phyloP scores from a whole-genome alignment of 2,797 vertebrate genomes.

The Myiothlypis chrysogaster region DNA sequence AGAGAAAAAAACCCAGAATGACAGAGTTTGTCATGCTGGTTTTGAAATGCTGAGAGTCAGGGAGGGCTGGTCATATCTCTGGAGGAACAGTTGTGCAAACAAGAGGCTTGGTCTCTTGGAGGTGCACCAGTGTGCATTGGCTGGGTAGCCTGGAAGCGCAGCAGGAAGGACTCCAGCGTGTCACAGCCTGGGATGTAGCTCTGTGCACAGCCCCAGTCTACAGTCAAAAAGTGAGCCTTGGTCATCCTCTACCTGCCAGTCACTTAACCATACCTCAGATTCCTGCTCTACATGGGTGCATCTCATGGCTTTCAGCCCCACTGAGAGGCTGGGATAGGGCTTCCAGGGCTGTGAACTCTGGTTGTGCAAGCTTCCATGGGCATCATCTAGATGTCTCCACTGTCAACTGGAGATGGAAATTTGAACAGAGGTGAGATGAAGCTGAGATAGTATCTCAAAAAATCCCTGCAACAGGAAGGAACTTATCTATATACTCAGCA shows the following conservation, averaged over 20 bases:
- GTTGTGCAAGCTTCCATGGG: not conserved
- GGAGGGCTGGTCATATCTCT: not conserved
- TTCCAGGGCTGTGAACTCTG: not conserved
- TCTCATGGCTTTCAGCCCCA: not conserved
- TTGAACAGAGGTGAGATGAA: not conserved
- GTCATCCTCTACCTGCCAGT: not conserved
- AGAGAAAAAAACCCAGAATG: not conserved
- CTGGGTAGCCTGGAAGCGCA: not conserved
- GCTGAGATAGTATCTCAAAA: not conserved
- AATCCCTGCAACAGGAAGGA: not conserved
- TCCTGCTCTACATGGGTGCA: accelerated
- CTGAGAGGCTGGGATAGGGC: not conserved
- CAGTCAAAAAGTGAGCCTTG: not conserved
- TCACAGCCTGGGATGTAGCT: not conserved
- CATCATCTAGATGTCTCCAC: not conserved
- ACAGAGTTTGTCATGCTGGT: not conserved
- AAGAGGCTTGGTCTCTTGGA: accelerated
- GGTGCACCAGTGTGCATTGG: not conserved
- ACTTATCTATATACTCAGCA: not conserved
- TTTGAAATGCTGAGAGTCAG: not conserved
- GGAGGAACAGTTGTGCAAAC: not conserved
- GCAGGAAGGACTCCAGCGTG: not conserved
- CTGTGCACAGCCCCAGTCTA: not conserved
- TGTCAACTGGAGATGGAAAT: not conserved
- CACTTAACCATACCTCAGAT: not conserved